Evolutionary conservation across 2,888 invertebrate genomes (phyloP).

Genomic region (Drosophila leonis): DNA sequence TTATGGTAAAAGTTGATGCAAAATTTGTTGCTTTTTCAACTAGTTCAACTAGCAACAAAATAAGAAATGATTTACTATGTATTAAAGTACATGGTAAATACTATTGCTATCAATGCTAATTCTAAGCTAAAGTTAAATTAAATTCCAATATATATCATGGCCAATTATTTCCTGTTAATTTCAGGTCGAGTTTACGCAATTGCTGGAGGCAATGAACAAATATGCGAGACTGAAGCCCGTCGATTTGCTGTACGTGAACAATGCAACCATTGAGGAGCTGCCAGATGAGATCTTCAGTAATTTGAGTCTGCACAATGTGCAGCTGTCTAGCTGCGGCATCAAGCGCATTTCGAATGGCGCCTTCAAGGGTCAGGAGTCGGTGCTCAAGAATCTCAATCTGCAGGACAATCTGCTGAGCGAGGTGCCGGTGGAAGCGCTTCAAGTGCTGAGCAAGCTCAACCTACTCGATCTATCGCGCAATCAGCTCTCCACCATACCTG

Average conservation of each 20-base stretch:
- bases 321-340: slow-evolving; percentile 93
- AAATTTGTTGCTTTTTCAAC: too few species aligned
- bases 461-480: slow-evolving; percentile 94
- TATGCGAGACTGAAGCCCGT: slow-evolving; percentile 89
- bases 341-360: slow-evolving; percentile 90
- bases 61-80: not conserved
- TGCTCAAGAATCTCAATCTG: slow-evolving; percentile 93
- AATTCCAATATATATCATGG: not conserved
- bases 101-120: not conserved
- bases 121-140: not conserved
- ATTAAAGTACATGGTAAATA: not conserved
- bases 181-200: slow-evolving; percentile 91
- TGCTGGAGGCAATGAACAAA: slow-evolving; percentile 91
- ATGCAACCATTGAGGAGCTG: slow-evolving; percentile 91
- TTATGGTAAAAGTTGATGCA: too few species aligned
- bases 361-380: slow-evolving; percentile 93
- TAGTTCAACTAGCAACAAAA: too few species aligned
- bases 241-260: slow-evolving; percentile 95
- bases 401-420: slow-evolving; percentile 93
- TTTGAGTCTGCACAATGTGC: slow-evolving; percentile 92
- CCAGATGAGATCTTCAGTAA: slow-evolving; percentile 89
- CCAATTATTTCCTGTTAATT: not conserved
- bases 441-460: slow-evolving; percentile 89
- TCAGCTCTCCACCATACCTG: slow-evolving; percentile 89
- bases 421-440: slow-evolving; percentile 91